A percentile compares a stretch with the other conserved stretches of the same genome.
These are phyloP conservation scores for Poeciliopsis turrubarensis DNA, from an alignment of 2,113 vertebrate genomes.

Conservation along the genomic window DNA sequence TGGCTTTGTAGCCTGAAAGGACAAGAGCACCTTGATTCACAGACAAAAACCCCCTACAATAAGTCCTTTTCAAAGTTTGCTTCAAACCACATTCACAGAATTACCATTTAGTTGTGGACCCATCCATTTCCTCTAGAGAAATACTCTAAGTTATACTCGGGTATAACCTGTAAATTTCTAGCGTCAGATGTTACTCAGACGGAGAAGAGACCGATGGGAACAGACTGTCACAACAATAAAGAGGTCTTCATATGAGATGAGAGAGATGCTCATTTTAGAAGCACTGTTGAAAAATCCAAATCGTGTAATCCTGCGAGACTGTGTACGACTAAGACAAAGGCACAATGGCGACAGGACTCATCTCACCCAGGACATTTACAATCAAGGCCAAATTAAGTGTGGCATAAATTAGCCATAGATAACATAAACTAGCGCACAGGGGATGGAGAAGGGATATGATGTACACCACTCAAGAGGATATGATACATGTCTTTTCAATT, in stretches of 20 bases:
- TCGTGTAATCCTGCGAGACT: constrained; percentile 66
- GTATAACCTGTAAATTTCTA: constrained; percentile 42
- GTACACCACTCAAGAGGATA: constrained; percentile 78
- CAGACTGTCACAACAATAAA: constrained; percentile 51
- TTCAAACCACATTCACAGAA: no score
- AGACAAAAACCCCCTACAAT: no score
- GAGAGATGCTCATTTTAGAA: constrained; percentile 57
- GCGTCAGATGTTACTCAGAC: constrained; percentile 28
- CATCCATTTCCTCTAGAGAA: neutral
- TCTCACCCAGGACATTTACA: constrained; percentile 79
- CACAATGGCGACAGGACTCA: constrained; percentile 68
- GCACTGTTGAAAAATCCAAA: constrained; percentile 54
- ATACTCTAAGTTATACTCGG: constrained; percentile 22
- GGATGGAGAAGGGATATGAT: constrained; percentile 74
- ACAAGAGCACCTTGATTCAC: no score
- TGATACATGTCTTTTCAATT: constrained; percentile 76
- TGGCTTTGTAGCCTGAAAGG: no score
- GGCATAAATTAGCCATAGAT: constrained; percentile 81
- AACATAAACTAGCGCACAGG: constrained; percentile 74
- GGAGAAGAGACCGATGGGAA: constrained; percentile 38
- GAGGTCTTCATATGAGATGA: constrained; percentile 39
- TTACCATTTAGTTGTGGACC: neutral
- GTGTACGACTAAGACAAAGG: constrained; percentile 54
- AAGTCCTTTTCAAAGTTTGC: no score
- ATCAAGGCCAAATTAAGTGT: constrained; percentile 79